A percentile compares a stretch with the other conserved stretches of the same genome.
These are phyloP conservation scores for Harpalus rufipes DNA, from an alignment of 2,888 invertebrate genomes.

Conservation along the genomic window DNA sequence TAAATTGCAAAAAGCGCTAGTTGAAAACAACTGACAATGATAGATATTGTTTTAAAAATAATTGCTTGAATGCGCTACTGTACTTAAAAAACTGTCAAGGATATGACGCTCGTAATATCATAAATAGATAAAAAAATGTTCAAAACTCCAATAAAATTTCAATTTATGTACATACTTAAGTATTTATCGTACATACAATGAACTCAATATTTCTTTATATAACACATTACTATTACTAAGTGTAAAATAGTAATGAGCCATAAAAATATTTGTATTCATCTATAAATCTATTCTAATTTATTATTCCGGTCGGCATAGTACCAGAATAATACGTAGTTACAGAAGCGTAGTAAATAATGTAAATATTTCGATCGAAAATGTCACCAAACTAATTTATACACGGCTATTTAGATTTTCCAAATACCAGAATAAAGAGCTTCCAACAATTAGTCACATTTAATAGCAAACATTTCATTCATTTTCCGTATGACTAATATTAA, in stretches of 20 bases:
- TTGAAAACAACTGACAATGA: background rate
- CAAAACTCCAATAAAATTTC: constrained; percentile 1
- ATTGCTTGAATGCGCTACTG: constrained; percentile 1
- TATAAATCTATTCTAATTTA: constrained; percentile 1
- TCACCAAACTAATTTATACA: constrained; percentile 7
- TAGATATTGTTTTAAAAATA: constrained; percentile 4
- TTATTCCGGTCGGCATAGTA: background rate
- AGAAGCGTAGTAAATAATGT: background rate
- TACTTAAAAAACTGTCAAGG: background rate
- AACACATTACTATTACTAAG: background rate
- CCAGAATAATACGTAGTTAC: background rate
- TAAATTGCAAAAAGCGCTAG: background rate
- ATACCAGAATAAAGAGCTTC: constrained; percentile 5
- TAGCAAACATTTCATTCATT: background rate
- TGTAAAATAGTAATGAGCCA: background rate
- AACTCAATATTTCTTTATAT: constrained; percentile 1
- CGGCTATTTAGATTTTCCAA: background rate
- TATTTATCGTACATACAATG: background rate
- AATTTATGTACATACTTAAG: background rate
- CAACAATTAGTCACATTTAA: background rate
- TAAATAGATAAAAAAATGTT: constrained; percentile 3
- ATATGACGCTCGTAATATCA: constrained; percentile 4
- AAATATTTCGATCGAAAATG: background rate
- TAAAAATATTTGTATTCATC: background rate
- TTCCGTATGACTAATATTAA: background rate